These are phyloP conservation scores for Ctenomys sociabilis DNA, from an alignment of 2,113 vertebrate species.

Conservation along the genomic window DNA sequence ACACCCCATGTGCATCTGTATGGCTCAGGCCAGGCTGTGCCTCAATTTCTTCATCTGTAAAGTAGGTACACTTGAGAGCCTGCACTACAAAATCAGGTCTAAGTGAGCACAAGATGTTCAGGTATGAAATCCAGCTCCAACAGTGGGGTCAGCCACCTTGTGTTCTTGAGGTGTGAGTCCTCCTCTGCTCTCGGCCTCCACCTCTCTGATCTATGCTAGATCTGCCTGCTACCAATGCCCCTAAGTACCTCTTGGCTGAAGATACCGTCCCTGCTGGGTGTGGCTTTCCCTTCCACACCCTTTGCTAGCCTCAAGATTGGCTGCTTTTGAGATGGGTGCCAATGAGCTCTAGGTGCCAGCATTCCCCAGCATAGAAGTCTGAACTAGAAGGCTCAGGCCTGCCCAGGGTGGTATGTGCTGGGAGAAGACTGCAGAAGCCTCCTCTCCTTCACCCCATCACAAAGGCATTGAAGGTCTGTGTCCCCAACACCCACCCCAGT, in stretches of 20 bases:
- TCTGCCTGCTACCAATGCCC: background rate
- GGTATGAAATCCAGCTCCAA: background rate
- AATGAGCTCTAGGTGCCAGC: background rate
- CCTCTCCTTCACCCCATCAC: background rate
- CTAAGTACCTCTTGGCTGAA: background rate
- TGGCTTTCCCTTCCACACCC: background rate
- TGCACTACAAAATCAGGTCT: background rate
- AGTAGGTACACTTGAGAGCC: background rate
- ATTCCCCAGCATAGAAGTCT: background rate
- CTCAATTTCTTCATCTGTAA: background rate
- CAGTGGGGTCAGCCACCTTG: background rate
- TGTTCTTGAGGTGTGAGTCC: fast-evolving
- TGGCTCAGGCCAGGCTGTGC: background rate
- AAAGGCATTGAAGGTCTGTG: background rate
- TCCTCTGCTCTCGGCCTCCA: background rate
- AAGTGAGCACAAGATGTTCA: background rate
- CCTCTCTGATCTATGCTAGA: background rate
- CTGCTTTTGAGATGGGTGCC: background rate
- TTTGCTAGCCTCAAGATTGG: background rate
- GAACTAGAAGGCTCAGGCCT: background rate
- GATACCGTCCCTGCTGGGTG: background rate
- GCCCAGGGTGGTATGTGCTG: background rate
- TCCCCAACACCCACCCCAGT: background rate
- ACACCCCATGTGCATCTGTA: background rate
- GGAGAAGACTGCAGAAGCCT: background rate